Percentiles rank a stretch among this genome's conserved stretches.
These are phyloP conservation scores for Trochalopteron elliotii DNA, from an alignment of 2,113 vertebrate species.

Conservation along the genomic window DNA sequence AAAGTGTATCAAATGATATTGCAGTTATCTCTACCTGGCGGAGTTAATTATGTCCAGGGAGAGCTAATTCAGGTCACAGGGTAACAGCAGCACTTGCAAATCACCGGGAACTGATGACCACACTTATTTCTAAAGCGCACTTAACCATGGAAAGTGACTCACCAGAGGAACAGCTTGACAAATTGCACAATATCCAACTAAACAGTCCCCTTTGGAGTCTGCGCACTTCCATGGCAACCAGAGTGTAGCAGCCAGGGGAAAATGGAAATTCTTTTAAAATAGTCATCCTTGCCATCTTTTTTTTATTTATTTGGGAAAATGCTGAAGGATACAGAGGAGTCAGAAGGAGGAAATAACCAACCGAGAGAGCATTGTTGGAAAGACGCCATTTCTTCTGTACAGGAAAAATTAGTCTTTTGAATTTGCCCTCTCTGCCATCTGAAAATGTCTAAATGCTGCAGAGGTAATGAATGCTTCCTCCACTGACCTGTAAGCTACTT, in stretches of 20 bases:
- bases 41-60: slow-evolving; percentile 50
- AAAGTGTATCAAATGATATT: neutral
- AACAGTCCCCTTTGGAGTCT: slow-evolving; percentile 16
- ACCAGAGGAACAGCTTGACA: slow-evolving; percentile 46
- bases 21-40: slow-evolving; percentile 32
- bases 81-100: slow-evolving; percentile 7
- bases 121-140: neutral
- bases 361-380: neutral
- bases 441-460: neutral
- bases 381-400: neutral
- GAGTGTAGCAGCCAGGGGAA: slow-evolving; percentile 21
- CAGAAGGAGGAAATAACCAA: neutral
- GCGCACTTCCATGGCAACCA: slow-evolving; percentile 52
- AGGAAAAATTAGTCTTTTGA: neutral
- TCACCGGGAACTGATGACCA: slow-evolving; percentile 48
- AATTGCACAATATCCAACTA: slow-evolving; percentile 34
- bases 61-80: slow-evolving; percentile 18
- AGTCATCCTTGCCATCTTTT: neutral
- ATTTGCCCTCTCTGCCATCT: neutral
- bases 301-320: neutral
- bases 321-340: neutral
- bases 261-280: slow-evolving; percentile 49
- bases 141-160: slow-evolving; percentile 46
- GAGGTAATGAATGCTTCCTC: neutral
- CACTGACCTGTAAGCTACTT: neutral